Base-by-base conservation (phyloP, 2,888 invertebrate genomes). In the Lamellibrachia satsuma region DNA sequence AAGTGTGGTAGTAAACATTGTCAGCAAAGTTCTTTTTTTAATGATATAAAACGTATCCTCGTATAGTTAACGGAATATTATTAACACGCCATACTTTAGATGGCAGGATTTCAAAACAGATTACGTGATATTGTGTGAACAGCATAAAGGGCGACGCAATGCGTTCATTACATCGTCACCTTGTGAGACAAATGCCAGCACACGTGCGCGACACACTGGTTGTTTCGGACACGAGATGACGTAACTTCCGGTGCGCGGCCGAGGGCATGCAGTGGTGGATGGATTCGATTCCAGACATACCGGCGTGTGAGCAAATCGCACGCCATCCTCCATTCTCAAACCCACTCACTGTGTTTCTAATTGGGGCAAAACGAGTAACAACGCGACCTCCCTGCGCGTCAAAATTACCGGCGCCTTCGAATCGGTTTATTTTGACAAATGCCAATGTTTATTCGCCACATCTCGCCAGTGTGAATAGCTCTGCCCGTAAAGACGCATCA, bases 351-450 rank as follows among this genome's bases (percentile, higher is more conserved):
- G 75, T 75, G 75, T 75, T 75, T 75, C 75, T 75, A 75, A 75
- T 75, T 75, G 75, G 75, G 75, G 22, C 75, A 75, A 75, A 75
- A 75, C 75, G 75, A 22, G 75, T 75, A 75, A 75, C 75, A 15
- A 3, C 15, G 15, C 22, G 75, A 75, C 75, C 75, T 0, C 75
- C 75, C 75, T 22, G 75, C n/a, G 75, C 75, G 22, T 75, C 75
- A 75, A 75, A 11, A 75, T 75, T 75, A 15, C 75, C 6, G n/a
- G 75, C 75, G 75, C 75, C n/a, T 75, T 75, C 75, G 75, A 75
- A 75, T 75, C 75, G 75, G 75, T 75, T 75, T 75, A 75, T 75
- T 75, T 75, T 75, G 75, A 75, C 75, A 75, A 75, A 75, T 75
- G 75, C 4, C 75, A 15, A 75, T 75, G 22, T 1, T 75, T 15